phyloP scores from a whole-genome alignment of 92 coral and sea anemone genomes.

The Chrysogorgia sp. region DNA sequence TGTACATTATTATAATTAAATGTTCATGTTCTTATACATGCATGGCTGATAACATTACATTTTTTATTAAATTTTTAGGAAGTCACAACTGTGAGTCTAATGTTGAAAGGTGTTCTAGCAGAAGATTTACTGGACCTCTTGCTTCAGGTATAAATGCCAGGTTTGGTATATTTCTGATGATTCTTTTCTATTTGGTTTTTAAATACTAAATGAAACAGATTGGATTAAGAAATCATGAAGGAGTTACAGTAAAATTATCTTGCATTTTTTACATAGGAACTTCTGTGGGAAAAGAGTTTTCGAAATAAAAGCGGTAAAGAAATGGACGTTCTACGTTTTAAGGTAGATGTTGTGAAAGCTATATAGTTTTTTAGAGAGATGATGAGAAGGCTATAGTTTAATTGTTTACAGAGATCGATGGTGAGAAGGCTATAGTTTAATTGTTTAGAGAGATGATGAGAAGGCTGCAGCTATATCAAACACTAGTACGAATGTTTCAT shows the following conservation, averaged over 20 bases:
- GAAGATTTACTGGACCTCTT: constrained; percentile 63
- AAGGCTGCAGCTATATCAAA: too few relatives aligned
- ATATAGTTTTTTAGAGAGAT: not conserved
- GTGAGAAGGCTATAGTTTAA: too few relatives aligned
- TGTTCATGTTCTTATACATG: too few relatives aligned
- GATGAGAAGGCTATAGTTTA: not conserved
- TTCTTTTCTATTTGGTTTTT: too few relatives aligned
- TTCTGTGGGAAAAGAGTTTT: constrained; percentile 75
- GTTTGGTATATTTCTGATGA: not conserved
- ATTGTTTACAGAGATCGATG: too few relatives aligned
- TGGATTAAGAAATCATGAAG: too few relatives aligned
- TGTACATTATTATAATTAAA: too few relatives aligned
- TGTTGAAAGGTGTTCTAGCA: constrained; percentile 58
- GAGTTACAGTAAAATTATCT: too few relatives aligned
- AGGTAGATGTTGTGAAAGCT: constrained; percentile 31
- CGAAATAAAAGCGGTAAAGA: constrained; percentile 46
- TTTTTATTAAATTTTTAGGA: constrained; percentile 30
- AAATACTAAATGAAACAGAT: too few relatives aligned
- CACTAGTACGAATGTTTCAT: too few relatives aligned
- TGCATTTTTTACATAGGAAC: constrained; percentile 45
- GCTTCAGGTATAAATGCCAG: constrained; percentile 59
- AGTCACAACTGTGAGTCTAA: constrained; percentile 67
- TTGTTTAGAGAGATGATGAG: too few relatives aligned
- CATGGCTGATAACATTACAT: not conserved
- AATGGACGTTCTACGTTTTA: constrained; percentile 76